A percentile compares a stretch with the other conserved stretches of the same genome.
Conservation (phyloP, 2,797 vertebrate species). For the Lindbergichthys nudifrons region DNA sequence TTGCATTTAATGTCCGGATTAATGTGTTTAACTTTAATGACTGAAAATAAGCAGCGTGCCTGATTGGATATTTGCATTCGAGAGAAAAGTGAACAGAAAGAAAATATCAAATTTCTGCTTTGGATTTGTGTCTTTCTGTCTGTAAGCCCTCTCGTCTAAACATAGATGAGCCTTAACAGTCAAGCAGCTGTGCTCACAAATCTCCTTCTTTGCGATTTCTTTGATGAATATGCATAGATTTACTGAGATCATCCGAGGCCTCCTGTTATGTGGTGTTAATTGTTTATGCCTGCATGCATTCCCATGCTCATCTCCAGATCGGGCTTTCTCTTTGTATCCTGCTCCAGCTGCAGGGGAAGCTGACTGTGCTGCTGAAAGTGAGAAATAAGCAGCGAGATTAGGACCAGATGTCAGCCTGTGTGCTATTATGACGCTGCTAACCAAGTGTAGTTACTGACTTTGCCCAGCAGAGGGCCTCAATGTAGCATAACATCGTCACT, state of each 20-base stretch:
- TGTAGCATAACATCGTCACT: constrained; percentile 6
- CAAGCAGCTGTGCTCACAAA: constrained; percentile 48
- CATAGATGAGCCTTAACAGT: constrained; percentile 30
- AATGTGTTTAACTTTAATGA: neutral
- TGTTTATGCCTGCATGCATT: constrained; percentile 46
- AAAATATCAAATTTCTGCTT: constrained; percentile 25
- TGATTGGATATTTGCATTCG: constrained; percentile 13
- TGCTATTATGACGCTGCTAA: constrained; percentile 1
- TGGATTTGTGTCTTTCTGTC: constrained; percentile 31
- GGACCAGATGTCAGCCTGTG: constrained; percentile 59
- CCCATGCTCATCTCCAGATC: constrained; percentile 30
- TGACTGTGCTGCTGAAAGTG: constrained; percentile 48
- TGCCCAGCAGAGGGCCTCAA: constrained; percentile 63
- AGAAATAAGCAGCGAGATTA: constrained; percentile 56
- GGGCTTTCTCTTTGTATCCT: constrained; percentile 37
- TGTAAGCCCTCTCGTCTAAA: constrained; percentile 30
- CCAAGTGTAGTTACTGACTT: constrained; percentile 18
- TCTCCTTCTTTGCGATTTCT: constrained; percentile 39
- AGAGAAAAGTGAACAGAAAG: constrained; percentile 10
- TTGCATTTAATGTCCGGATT: constrained; percentile 16
- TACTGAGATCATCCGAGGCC: constrained; percentile 35
- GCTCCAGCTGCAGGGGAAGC: constrained; percentile 40
- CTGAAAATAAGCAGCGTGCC: neutral
- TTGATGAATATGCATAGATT: constrained; percentile 54
- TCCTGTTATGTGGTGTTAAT: constrained; percentile 52